Conservation (phyloP, 1,140 invertebrate species). For the Penaeus indicus region DNA sequence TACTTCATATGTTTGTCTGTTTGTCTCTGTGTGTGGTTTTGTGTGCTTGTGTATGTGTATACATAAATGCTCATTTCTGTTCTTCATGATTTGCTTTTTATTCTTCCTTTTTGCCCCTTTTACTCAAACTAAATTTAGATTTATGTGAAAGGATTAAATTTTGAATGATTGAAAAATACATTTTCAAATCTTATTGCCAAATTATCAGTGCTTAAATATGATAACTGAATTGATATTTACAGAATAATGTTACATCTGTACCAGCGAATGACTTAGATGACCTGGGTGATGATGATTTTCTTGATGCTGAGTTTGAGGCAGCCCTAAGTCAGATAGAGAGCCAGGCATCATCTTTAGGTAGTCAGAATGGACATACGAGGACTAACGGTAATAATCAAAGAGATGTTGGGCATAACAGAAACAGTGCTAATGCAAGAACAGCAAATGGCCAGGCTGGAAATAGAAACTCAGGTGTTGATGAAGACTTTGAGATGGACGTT, state of each 20-base stretch:
- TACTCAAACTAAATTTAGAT: no score
- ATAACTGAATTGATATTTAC: background rate
- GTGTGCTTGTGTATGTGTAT: no score
- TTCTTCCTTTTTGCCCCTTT: no score
- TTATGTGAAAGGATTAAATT: no score
- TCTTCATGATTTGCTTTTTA: no score
- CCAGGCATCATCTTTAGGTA: constrained; percentile 4
- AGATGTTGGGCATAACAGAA: background rate
- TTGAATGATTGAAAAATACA: no score
- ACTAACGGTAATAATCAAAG: background rate
- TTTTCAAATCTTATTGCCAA: no score
- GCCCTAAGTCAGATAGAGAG: constrained; percentile 24
- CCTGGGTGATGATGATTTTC: constrained; percentile 36
- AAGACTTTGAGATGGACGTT: background rate
- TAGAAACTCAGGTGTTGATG: background rate
- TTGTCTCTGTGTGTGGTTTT: no score
- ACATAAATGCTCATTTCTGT: no score
- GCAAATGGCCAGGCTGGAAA: background rate
- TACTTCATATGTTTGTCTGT: no score
- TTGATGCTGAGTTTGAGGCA: constrained; percentile 17
- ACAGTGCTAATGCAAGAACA: background rate
- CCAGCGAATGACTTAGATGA: background rate
- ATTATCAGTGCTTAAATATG: no score
- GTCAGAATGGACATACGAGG: background rate
- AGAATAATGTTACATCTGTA: background rate